These are phyloP conservation scores for Pachyrhynchus sulphureomaculatus DNA, from an alignment of 1,140 invertebrate species.

Conservation along the genomic window DNA sequence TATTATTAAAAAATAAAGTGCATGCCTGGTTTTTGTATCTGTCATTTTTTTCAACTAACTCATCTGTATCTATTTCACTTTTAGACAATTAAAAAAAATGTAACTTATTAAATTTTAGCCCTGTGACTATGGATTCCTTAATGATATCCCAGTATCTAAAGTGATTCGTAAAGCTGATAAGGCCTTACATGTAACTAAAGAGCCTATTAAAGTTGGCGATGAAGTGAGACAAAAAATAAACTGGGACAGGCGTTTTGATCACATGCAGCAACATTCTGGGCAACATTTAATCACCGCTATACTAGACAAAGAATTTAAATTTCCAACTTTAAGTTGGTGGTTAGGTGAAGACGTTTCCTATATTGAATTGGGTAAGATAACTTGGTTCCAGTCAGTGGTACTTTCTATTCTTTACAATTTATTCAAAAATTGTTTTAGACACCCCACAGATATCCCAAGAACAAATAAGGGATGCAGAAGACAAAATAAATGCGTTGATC, in stretches of 20 bases:
- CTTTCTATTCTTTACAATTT: background rate
- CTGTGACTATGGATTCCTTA: slow-evolving; percentile 71
- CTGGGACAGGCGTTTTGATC: slow-evolving; percentile 78
- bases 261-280: slow-evolving; percentile 81
- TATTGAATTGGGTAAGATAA: slow-evolving; percentile 60
- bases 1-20: no score
- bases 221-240: slow-evolving; percentile 66
- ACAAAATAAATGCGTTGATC: slow-evolving; percentile 69
- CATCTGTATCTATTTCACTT: no score
- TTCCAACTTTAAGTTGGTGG: slow-evolving; percentile 77
- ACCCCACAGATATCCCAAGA: slow-evolving; percentile 54
- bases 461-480: slow-evolving; percentile 60
- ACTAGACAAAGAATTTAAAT: slow-evolving; percentile 67
- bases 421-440: slow-evolving; percentile 43
- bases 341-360: slow-evolving; percentile 68
- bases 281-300: slow-evolving; percentile 84
- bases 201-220: slow-evolving; percentile 61
- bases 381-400: background rate
- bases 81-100: no score
- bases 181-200: slow-evolving; percentile 69
- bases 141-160: slow-evolving; percentile 64
- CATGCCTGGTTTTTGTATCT: no score
- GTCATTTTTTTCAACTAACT: no score
- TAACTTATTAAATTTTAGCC: slow-evolving; percentile 57
- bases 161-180: slow-evolving; percentile 66